These are phyloP conservation scores for Hydrolagus colliei DNA, from an alignment of 2,797 vertebrate species.

Conservation along the genomic window DNA sequence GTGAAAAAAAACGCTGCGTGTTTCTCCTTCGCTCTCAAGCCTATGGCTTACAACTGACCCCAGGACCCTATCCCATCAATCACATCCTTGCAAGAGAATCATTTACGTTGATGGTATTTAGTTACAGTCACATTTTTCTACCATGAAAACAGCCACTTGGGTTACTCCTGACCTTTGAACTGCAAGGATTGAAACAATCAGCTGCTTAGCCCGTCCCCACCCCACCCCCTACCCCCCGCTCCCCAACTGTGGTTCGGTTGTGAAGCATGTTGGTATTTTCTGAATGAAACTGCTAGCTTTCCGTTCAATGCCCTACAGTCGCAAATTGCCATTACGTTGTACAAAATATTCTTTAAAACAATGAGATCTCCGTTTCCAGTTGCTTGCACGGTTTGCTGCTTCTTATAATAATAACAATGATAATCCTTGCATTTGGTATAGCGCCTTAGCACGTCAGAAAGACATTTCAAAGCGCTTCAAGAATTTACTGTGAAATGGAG, in stretches of 20 bases:
- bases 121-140: conserved; percentile 17
- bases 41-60: conserved; percentile 10
- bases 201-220: background rate
- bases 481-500: no score
- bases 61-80: conserved; percentile 3
- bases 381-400: no score
- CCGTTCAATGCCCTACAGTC: background rate
- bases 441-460: no score
- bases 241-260: background rate
- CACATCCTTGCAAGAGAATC: conserved; percentile 13
- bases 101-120: conserved; percentile 1
- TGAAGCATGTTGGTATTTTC: conserved; percentile 18
- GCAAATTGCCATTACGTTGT: background rate
- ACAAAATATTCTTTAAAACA: background rate
- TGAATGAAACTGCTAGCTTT: conserved; percentile 31
- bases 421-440: no score
- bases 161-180: conserved; percentile 17
- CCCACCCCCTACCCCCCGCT: background rate
- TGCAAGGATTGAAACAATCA: conserved; percentile 7
- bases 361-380: background rate
- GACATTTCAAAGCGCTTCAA: no score
- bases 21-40: conserved; percentile 24
- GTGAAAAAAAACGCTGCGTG: background rate
- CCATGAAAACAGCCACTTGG: conserved; percentile 16
- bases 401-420: no score